These are phyloP conservation scores for Heliothis subflexa DNA, from an alignment of 1,140 invertebrate species.

Conservation along the genomic window DNA sequence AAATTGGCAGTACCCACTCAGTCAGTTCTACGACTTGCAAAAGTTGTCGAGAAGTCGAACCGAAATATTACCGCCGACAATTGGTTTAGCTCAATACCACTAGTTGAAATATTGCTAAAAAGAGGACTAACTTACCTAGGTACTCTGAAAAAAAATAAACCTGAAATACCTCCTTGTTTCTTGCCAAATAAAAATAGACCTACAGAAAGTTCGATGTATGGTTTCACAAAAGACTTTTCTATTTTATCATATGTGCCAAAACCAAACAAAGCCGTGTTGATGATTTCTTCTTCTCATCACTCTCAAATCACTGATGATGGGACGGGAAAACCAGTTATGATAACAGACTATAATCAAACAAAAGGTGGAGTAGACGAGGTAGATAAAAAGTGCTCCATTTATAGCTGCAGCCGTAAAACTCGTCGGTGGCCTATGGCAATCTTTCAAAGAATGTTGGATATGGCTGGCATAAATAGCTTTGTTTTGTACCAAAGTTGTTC, in stretches of 20 bases:
- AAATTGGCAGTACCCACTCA: slow-evolving; percentile 56
- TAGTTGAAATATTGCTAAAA: slow-evolving; percentile 49
- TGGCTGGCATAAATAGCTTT: slow-evolving; percentile 62
- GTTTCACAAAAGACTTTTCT: slow-evolving; percentile 55
- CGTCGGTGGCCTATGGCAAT: slow-evolving; percentile 74
- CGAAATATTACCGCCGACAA: slow-evolving; percentile 59
- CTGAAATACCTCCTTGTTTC: slow-evolving; percentile 62
- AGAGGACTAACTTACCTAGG: slow-evolving; percentile 64
- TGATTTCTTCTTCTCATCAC: slow-evolving; percentile 58
- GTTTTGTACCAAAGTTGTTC: slow-evolving; percentile 50
- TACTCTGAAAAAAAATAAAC: slow-evolving; percentile 69
- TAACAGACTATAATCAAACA: slow-evolving; percentile 43
- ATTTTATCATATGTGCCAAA: slow-evolving; percentile 57
- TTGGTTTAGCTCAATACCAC: slow-evolving; percentile 54
- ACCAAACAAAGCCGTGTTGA: background rate
- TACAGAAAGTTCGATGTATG: slow-evolving; percentile 58
- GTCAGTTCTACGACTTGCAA: slow-evolving; percentile 58
- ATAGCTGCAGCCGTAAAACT: slow-evolving; percentile 68
- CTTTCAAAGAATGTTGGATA: slow-evolving; percentile 68
- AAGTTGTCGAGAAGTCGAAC: slow-evolving; percentile 47
- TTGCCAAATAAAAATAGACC: slow-evolving; percentile 62
- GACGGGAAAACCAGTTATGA: slow-evolving; percentile 55
- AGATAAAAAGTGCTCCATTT: slow-evolving; percentile 57
- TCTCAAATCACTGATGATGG: background rate
- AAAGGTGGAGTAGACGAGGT: background rate